phyloP scores from a whole-genome alignment of 2,797 vertebrate genomes.

The Sylvia borin region DNA sequence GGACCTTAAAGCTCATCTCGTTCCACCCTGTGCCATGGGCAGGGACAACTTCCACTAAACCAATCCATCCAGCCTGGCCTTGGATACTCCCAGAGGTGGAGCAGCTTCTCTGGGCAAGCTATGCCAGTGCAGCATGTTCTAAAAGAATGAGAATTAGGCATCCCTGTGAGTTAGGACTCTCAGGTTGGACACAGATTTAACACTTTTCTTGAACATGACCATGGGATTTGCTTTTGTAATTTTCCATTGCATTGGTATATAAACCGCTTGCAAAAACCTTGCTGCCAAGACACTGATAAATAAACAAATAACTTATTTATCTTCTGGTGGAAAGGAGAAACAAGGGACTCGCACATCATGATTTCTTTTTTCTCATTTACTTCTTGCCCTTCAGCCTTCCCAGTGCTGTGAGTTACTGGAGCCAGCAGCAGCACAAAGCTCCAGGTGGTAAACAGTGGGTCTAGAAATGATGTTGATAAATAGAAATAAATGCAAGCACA shows the following conservation, averaged over 20 bases:
- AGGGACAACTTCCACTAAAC: neutral
- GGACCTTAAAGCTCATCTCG: neutral
- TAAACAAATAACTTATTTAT: neutral
- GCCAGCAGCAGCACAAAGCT: neutral
- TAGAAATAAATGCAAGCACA: neutral
- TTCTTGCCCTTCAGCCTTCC: neutral
- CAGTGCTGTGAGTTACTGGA: neutral
- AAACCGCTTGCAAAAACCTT: neutral
- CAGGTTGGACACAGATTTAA: neutral
- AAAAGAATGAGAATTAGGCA: neutral
- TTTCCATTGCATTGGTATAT: neutral
- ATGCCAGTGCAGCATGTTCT: neutral
- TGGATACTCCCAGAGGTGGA: neutral
- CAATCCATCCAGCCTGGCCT: neutral
- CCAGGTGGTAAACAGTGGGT: neutral
- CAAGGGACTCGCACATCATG: neutral
- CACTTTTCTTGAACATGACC: neutral
- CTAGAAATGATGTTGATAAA: conserved; percentile 3
- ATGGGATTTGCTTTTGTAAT: neutral
- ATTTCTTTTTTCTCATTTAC: neutral
- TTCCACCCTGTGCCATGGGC: neutral
- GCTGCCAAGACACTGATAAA: neutral
- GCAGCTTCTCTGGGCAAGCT: neutral
- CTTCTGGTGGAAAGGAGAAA: neutral
- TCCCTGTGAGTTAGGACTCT: neutral